Base-by-base conservation (phyloP, 2,113 vertebrate species). In the Cryptotis parvus region DNA sequence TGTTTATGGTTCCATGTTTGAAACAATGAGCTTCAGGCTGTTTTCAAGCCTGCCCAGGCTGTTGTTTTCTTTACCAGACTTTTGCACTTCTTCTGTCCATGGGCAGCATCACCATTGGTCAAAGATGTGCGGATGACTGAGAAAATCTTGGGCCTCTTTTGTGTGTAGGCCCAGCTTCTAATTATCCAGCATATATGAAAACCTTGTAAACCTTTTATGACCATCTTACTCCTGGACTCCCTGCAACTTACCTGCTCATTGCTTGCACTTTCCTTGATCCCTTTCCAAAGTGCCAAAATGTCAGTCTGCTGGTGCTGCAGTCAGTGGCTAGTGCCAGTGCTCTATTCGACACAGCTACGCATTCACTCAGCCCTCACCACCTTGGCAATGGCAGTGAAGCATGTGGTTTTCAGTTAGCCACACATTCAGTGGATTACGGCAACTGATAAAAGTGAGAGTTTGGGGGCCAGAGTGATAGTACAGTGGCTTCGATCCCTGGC, bases 111-210 rank as follows among this genome's bases (percentile, higher is more conserved):
- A 69, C 8, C 76, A 24, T 5, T 55, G 37, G 29, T 24, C 33
- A 73, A 79, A 45, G 39, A 63, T 33, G 5, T 70, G 39, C 77
- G 15, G 43, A 22, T 55, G 80, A 24, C 26, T 78, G 9, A 16
- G 70, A 10, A 33, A 16, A 18, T 87, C 55, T 91, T 37, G 84
- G 70, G 24, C n/a, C 87, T 91, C 58, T 89, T 10, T 58, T 84
- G 45, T 92, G 37, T 6, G 18, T 79, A 55, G 18, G 77, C 33
- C 22, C n/a, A 88, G 29, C 9, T 15, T 88, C 55, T 77, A 33
- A n/a, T 68, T 78, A 77, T 74, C 33, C 22, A 35, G 26, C 20
- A 31, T 52, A 61, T 65, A 12, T 75, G 41, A 10, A 82, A 35
- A n/a, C 63, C n/a, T 93, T 66, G 70, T 80, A 81, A 41, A 74